A percentile compares a stretch with the other conserved stretches of the same genome.
phyloP scores from a whole-genome alignment of 2,888 invertebrate species.

The Anodontia alba region DNA sequence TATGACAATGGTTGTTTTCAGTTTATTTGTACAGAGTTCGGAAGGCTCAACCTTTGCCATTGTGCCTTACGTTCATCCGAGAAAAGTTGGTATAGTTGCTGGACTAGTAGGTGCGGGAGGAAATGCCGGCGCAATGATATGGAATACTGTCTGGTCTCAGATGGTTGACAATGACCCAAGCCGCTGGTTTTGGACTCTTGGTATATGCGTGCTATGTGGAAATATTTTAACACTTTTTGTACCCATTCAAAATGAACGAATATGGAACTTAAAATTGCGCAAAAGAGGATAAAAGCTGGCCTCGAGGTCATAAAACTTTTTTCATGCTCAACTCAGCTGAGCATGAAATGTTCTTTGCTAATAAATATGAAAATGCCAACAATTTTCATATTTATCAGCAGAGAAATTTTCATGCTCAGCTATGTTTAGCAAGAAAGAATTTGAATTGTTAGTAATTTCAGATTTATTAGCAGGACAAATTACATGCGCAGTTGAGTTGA shows the following conservation, averaged over 20 bases:
- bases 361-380: too few relatives aligned
- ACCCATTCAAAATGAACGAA: slow-evolving; percentile 29
- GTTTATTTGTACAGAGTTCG: slow-evolving; percentile 39
- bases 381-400: too few relatives aligned
- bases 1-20: slow-evolving; percentile 42
- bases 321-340: too few relatives aligned
- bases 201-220: slow-evolving; percentile 35
- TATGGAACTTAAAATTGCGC: slow-evolving; percentile 10
- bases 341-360: too few relatives aligned
- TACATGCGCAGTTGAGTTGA: too few relatives aligned
- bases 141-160: slow-evolving; percentile 50
- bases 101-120: slow-evolving; percentile 56
- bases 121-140: slow-evolving; percentile 45
- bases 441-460: too few relatives aligned
- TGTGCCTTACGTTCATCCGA: slow-evolving; percentile 17
- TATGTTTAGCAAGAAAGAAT: too few relatives aligned
- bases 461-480: too few relatives aligned
- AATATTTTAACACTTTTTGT: slow-evolving; percentile 31
- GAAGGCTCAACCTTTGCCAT: slow-evolving; percentile 46
- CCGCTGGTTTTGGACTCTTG: slow-evolving; percentile 46
- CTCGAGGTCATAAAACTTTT: too few relatives aligned
- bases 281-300: background rate
- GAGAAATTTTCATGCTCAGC: too few relatives aligned
- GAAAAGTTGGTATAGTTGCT: slow-evolving; percentile 41
- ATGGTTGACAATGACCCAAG: slow-evolving; percentile 43